Base-by-base conservation (phyloP, 2,888 invertebrate species). In the Monopis laevigella region DNA sequence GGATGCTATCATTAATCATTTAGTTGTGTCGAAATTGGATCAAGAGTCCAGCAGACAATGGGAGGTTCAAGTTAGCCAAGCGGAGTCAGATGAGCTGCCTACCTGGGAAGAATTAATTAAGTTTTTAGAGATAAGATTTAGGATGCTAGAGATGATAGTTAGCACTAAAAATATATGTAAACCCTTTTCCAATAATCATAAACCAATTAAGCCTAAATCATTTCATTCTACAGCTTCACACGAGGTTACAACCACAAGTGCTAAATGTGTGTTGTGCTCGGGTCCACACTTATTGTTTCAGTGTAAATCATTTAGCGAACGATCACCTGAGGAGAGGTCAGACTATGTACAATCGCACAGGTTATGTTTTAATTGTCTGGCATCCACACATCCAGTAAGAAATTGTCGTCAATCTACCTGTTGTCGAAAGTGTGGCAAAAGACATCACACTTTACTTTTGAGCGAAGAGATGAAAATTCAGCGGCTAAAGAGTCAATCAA, bases 341-440 rank as follows among this genome's bases (percentile, higher is more conserved):
- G 40, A 49, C 5, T 46, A 45, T 28, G 45, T 47, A 2, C 41
- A 21, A 28, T 17, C 44, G 2, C 4, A 45, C 2, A 30, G 24
- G 6, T 27, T 48, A 3, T 50, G 49, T 27, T 48, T 45, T 29
- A 52, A 49, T 32, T 51, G 49, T 34, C 43, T 48, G 29, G 40
- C 43, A 10, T 16, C 43, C 16, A 38, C 40, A 40, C 48, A 48
- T 39, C 19, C 38, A 0, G 45, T 39, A 2, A 39, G 24, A 16
- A 29, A 13, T 2, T 51, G 51, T 43, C 39, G 16, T 17, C 43
- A 44, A n/a, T 12, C 43, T 7, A 28, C 44, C 1, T 29, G 38
- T 19, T 51, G 51, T 40, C 32, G 43, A 2, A 36, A 29, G 10
- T 51, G 49, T 46, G 45, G 47, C 2, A 14, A 44, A 16, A 40